Evolutionary conservation across 2,113 vertebrate species (phyloP), one percentile per base, ranked within the genome.

Genomic region (Corvus hawaiiensis): DNA sequence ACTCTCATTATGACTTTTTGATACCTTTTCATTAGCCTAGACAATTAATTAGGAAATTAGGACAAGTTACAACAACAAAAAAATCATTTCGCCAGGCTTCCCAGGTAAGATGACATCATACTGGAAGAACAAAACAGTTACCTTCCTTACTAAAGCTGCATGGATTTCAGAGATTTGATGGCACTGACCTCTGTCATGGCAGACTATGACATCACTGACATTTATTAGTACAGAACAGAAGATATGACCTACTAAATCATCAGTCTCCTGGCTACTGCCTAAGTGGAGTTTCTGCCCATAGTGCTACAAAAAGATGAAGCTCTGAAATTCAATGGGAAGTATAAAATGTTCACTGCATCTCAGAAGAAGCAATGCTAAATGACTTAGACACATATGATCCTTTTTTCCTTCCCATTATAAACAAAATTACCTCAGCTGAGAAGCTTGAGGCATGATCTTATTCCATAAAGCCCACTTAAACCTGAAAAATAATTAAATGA

Each of bases 401-500:
- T 66, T 91, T 91, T 73, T 48, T 39, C 59, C 49, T 93, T 79
- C 63, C 54, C 71, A 85, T 82, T 79, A 87, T 58, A 91, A 87
- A 90, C 7, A 13, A 89, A 89, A 94, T 94, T 68, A 87, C 46
- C 74, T 82, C 84, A 87, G 35, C 37, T 58, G 81, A 87, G 87
- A 85, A 84, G 84, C 87, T 9, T 46, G n/a, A 91, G 58, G 89
- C 54, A 95, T 75, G 81, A 87, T 87, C 44, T 94, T 89, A 91
- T 85, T 82, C 74, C 81, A 96, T 79, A 96, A 95, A 69, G 43
- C 46, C 71, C 89, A 82, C 84, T 94, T 94, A 82, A 94, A 97
- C 91, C 56, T 77, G 54, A 82, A 89, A 93, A 91, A 90, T 86
- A 94, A 94, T 96, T 84, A 96, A 93, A 94, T 92, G 84, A 93